Conservation (phyloP, 1,140 invertebrate genomes). For the Apis cerana region DNA sequence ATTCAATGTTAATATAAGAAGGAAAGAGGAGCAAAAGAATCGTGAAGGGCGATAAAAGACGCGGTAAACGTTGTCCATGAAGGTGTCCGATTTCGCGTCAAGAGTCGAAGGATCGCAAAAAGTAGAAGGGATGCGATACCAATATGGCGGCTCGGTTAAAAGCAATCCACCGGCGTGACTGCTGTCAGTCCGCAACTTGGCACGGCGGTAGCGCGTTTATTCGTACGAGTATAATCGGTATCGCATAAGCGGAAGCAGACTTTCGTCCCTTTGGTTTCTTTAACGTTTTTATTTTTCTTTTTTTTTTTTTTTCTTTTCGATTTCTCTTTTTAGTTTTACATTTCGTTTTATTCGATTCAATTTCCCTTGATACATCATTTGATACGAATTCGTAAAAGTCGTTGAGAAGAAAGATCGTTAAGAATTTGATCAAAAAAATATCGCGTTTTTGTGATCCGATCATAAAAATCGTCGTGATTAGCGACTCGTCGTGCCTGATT, state of each 20-base stretch:
- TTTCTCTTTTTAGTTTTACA: background rate
- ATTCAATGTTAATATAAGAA: background rate
- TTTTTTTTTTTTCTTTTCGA: background rate
- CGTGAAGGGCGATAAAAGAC: slow-evolving; percentile 12
- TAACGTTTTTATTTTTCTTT: slow-evolving; percentile 1
- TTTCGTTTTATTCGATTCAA: background rate
- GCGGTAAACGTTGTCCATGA: slow-evolving; percentile 2
- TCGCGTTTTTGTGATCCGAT: background rate
- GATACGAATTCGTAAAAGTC: background rate
- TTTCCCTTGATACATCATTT: background rate
- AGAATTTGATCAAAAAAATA: background rate
- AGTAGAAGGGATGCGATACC: slow-evolving; percentile 65
- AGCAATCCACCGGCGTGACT: slow-evolving; percentile 69
- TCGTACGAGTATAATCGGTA: slow-evolving; percentile 22
- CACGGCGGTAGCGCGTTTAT: slow-evolving; percentile 60
- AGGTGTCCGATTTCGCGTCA: background rate
- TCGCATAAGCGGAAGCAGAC: background rate
- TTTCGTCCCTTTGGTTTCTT: background rate
- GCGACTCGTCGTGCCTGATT: background rate
- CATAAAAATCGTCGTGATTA: background rate
- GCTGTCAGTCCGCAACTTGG: slow-evolving; percentile 67
- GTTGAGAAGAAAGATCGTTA: background rate
- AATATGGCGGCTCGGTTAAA: slow-evolving; percentile 76
- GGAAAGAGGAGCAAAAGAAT: background rate
- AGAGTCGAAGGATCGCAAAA: slow-evolving; percentile 25